Base-by-base conservation (phyloP, 2,888 invertebrate genomes). In the Rhagonycha lutea region DNA sequence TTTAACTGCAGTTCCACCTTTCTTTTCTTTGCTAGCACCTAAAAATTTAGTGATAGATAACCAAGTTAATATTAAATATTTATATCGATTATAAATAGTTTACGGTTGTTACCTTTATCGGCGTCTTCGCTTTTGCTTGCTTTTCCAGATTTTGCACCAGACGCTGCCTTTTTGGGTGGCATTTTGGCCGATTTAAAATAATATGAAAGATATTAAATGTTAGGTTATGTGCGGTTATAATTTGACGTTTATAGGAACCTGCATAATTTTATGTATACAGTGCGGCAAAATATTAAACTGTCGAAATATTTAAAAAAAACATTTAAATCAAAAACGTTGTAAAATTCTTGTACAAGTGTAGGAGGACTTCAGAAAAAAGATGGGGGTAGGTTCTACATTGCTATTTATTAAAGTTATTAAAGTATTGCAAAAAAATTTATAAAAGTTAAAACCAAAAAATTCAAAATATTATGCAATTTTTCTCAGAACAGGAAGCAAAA, bases 1-100 rank as follows among this genome's bases (percentile, higher is more conserved):
- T 90, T 96, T 95, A 78, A 96, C 94, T 81, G 95, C 91, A 84
- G 91, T 93, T 73, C 95, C 95, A 26, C 95, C 94, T 85, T 91
- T 91, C 87, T 95, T 95, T 83, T 94, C 94, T 85, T 94, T 94
- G 68, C 89, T 89, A 68, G 88, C 88, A 26, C 81, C 83, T 79
- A 85, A 84, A n/a, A 18, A 10, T 61, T 32, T 68, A 28, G 1
- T 18, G 18, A 18, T 18, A 18, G 18, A 18, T 18, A 2, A 2
- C 18, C 18, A n/a, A n/a, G n/a, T n/a, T n/a, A n/a, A n/a, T n/a
- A n/a, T n/a, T n/a, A n/a, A n/a, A n/a, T n/a, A n/a, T n/a, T n/a
- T n/a, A n/a, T n/a, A n/a, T n/a, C n/a, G n/a, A n/a, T n/a, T 18
- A 18, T 18, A 18, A 18, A 18, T 2, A 2, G 18, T 18, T 18